These are phyloP conservation scores for Enhydra lutris DNA, from an alignment of 2,113 vertebrate genomes.

Conservation along the genomic window DNA sequence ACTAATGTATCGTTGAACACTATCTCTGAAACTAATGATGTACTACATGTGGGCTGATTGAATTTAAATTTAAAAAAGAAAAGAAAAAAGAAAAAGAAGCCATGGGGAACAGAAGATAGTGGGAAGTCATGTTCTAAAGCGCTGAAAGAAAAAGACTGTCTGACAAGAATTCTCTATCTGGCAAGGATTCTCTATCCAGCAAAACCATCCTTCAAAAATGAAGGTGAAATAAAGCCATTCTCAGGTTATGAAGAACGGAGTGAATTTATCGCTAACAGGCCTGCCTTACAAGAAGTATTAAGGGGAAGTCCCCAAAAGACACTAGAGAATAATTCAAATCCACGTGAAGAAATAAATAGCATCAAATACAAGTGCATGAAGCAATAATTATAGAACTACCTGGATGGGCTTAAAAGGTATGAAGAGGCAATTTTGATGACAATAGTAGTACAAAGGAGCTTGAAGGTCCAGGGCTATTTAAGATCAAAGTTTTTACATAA, in stretches of 20 bases:
- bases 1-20: no score
- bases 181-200: background rate
- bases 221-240: background rate
- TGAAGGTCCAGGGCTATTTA: background rate
- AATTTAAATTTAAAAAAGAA: no score
- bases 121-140: background rate
- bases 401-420: background rate
- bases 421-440: background rate
- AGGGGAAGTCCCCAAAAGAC: background rate
- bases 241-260: background rate
- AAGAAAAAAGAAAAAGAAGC: background rate
- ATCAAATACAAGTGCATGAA: background rate
- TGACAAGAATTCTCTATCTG: background rate
- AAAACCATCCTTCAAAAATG: background rate
- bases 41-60: no score
- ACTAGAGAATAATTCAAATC: background rate
- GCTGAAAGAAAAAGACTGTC: background rate
- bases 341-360: background rate
- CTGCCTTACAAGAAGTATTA: background rate
- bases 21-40: no score
- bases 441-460: background rate
- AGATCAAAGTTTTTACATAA: background rate
- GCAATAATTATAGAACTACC: background rate
- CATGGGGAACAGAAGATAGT: background rate
- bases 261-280: background rate